phyloP scores from a whole-genome alignment of 2,113 vertebrate species.

The Phoenicopterus ruber region DNA sequence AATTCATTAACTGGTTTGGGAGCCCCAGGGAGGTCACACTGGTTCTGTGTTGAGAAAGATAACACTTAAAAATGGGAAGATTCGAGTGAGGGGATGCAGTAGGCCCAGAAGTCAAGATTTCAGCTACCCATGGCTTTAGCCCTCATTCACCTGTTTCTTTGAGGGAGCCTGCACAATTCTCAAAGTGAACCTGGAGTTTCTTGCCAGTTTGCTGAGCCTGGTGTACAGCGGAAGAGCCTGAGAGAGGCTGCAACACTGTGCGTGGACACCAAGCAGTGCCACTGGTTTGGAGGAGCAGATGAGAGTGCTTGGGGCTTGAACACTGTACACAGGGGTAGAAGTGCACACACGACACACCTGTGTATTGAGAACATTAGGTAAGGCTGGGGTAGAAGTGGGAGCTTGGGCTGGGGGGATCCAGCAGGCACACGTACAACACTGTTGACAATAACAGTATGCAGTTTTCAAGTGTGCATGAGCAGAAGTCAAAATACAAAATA shows the following conservation, averaged over 20 bases:
- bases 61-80: not conserved
- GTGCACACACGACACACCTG: not conserved
- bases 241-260: not conserved
- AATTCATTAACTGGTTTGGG: not conserved
- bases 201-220: not conserved
- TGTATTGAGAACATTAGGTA: not conserved
- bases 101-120: not conserved
- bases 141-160: not conserved
- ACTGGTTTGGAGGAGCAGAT: not conserved
- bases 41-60: not conserved
- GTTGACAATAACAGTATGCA: not conserved
- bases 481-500: not conserved
- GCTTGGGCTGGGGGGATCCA: not conserved
- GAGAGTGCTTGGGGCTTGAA: not conserved
- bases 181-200: not conserved
- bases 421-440: not conserved
- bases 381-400: not conserved
- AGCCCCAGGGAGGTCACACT: not conserved
- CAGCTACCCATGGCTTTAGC: not conserved
- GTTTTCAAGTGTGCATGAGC: not conserved
- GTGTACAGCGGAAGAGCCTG: rapidly evolving
- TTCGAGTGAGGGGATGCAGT: not conserved
- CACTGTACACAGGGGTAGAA: not conserved
- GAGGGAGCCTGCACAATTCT: not conserved
- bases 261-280: not conserved